Conservation (phyloP, 2,888 invertebrate genomes). For the Trachelus stipa region DNA sequence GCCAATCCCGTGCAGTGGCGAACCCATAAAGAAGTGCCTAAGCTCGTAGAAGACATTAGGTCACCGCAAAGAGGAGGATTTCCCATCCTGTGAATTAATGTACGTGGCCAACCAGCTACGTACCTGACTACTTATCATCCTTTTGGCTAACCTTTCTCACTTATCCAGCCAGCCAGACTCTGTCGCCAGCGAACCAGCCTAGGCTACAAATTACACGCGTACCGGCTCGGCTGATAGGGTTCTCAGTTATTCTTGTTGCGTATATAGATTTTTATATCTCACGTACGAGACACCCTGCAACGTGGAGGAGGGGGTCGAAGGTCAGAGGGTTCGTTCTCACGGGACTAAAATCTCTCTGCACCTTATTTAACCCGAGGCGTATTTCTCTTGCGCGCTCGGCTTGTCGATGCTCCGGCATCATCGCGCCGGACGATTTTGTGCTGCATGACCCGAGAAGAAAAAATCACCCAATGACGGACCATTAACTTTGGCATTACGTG, state of each 20-base stretch:
- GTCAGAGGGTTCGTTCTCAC: neutral
- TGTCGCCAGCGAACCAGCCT: neutral
- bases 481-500: neutral
- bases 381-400: constrained; percentile 3
- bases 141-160: neutral
- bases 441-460: neutral
- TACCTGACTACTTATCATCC: neutral
- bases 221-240: neutral
- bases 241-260: neutral
- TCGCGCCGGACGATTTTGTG: neutral
- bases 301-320: neutral
- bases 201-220: neutral
- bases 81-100: neutral
- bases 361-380: neutral
- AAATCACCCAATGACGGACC: constrained; percentile 1
- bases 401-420: neutral
- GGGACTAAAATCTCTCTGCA: neutral
- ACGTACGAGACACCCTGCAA: neutral
- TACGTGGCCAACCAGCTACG: neutral
- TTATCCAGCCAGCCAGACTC: neutral
- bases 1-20: neutral
- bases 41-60: neutral
- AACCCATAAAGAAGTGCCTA: neutral
- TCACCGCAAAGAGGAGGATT: neutral
- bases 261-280: neutral